Evolutionary conservation across 2,113 vertebrate species (phyloP).

Genomic region (Calcarius ornatus): DNA sequence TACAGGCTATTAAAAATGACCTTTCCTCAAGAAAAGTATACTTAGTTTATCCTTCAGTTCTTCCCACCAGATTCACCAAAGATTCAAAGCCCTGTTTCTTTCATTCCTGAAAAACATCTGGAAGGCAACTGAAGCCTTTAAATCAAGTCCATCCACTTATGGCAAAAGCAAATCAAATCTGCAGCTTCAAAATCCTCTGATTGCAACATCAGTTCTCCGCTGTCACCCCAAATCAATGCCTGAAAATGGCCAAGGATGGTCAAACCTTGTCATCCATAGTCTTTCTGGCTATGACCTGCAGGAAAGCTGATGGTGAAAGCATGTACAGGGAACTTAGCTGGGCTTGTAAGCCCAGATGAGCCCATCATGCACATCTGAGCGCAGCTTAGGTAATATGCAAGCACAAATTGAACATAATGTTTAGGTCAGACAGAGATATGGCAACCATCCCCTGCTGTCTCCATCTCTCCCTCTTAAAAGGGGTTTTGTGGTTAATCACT

Average conservation of each 20-base stretch:
- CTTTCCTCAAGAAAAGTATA: not conserved
- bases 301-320: not conserved
- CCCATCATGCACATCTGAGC: fast-evolving
- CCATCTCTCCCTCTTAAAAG: not conserved
- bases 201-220: not conserved
- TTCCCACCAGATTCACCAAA: not conserved
- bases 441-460: not conserved
- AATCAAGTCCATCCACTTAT: not conserved
- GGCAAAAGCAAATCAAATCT: not conserved
- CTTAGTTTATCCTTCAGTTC: not conserved
- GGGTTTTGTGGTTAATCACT: not conserved
- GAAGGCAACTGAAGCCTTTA: not conserved
- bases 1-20: not conserved
- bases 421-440: not conserved
- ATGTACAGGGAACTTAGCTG: not conserved
- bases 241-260: not conserved
- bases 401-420: not conserved
- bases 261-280: not conserved
- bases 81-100: not conserved
- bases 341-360: not conserved
- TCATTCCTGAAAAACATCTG: not conserved
- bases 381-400: not conserved
- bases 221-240: not conserved
- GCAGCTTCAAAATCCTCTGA: not conserved
- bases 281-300: not conserved